Evolutionary conservation across 2,113 vertebrate genomes (phyloP), one percentile per base, ranked within the genome.

Genomic region (Nannobrachium achirus): DNA sequence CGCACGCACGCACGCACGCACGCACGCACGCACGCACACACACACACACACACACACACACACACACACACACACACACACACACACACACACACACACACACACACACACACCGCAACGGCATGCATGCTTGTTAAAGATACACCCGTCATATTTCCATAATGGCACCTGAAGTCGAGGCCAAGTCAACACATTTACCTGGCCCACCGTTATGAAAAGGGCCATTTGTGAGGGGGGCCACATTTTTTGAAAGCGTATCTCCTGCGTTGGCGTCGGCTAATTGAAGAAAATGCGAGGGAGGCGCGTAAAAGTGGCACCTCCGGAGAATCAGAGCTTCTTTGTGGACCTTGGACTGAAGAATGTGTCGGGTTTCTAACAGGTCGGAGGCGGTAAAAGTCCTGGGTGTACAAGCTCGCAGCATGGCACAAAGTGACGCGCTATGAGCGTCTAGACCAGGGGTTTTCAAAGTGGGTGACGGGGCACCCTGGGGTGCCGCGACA

Each of bases 121-220:
- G 51, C 45, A 71, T 15, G 53, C 58, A 60, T 66, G 63, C 60
- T 78, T 68, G 67, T 79, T 84, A 82, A 64, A 72, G 69, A 89
- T 88, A 77, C 78, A 79, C 50, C 56, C 57, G 67, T 91, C 87
- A 87, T 89, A 86, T 83, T 91, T 91, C 76, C 80, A 85, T 90
- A 89, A 89, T 90, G 81, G 84, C 86, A 89, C 86, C 85, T 77
- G 75, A 84, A 89, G 76, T 84, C 78, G 76, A 65, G 78, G 81
- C 84, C 81, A 83, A 87, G 89, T 88, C 83, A 91, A 89, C 88
- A 92, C 70, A 79, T 70, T 85, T 69, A 41, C 69, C 86, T 91
- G 83, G 88, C 87, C 88, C 64, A n/a, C n/a, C 52, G 25, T n/a
- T n/a, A 49, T 92, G 86, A 92, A 91, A 81, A 77, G 81, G 60